Evolutionary conservation across 2,888 invertebrate genomes (phyloP), one percentile per base, ranked within the genome.

Genomic region (Pterobdella sp.): DNA sequence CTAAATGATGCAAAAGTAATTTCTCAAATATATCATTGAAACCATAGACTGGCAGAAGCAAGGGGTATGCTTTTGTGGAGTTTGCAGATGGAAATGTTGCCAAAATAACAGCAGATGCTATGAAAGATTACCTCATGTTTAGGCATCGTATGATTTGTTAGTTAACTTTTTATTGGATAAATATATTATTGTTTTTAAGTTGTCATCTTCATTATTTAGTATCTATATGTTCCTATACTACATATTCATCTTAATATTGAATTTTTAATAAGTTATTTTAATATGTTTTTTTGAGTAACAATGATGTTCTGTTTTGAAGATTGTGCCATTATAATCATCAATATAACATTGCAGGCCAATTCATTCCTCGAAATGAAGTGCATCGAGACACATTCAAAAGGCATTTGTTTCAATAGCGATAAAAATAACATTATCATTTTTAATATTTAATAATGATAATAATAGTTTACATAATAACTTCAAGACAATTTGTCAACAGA

Each of bases 121-220:
- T 97, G 95, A 90, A 97, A 82, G 96, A 95, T 84, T 97, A 97
- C 84, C 86, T 97, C 0, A 94, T 97, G 93, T 94, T 91, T 79
- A 91, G 94, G 77, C 89, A 91, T 82, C 85, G 94, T 49, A 84
- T 97, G 10, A 92, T 92, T 87, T 90, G 92, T 91, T 87, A 83
- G 83, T 79, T 64, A 36, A n/a, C 7, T n/a, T n/a, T n/a, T n/a
- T n/a, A n/a, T n/a, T 2, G 42, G 14, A 18, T 71, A n/a, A 22
- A 26, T n/a, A 35, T 68, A 49, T 26, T 49, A 26, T 26, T 22
- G 31, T 1, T 34, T 60, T 52, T 18, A 70, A 64, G 31, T n/a
- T n/a, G 26, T 10, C 37, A 49, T 29, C 22, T 35, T 0, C 18
- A 10, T 1, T 66, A 29, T 72, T 10, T 49, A 67, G 3, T 10